These are phyloP conservation scores for Dryobates pubescens DNA, from an alignment of 2,797 vertebrate genomes.

Conservation along the genomic window DNA sequence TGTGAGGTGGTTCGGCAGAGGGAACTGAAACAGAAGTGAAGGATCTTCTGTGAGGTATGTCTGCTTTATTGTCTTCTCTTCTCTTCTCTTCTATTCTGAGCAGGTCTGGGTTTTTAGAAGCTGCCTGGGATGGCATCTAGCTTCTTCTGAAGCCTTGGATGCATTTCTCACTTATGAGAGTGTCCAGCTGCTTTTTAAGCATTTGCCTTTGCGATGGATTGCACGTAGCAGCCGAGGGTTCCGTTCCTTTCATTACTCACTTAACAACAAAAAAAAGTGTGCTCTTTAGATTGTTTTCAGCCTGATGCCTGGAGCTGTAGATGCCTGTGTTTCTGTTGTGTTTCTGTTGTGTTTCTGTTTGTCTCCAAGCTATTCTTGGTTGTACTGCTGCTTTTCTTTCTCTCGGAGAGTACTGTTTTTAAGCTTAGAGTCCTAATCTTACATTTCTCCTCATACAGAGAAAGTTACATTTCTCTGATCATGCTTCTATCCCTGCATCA, in stretches of 20 bases:
- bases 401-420: background rate
- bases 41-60: background rate
- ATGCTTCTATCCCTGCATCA: background rate
- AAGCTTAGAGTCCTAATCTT: background rate
- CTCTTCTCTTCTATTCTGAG: background rate
- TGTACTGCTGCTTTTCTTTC: background rate
- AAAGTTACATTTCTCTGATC: background rate
- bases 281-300: background rate
- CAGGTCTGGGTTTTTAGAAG: background rate
- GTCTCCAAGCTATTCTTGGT: background rate
- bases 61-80: no score
- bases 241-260: background rate
- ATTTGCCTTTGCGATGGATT: background rate
- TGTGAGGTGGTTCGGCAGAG: background rate
- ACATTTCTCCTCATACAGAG: background rate
- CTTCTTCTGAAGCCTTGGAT: background rate
- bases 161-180: background rate
- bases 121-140: background rate
- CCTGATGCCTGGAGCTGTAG: background rate
- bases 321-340: background rate
- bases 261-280: background rate
- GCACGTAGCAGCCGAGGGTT: background rate
- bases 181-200: background rate
- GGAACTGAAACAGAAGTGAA: background rate
- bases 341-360: background rate